Percentiles rank a stretch among this genome's conserved stretches.
Evolutionary conservation across 1,140 invertebrate species (phyloP).

Genomic region (Zaprionus taronus): DNA sequence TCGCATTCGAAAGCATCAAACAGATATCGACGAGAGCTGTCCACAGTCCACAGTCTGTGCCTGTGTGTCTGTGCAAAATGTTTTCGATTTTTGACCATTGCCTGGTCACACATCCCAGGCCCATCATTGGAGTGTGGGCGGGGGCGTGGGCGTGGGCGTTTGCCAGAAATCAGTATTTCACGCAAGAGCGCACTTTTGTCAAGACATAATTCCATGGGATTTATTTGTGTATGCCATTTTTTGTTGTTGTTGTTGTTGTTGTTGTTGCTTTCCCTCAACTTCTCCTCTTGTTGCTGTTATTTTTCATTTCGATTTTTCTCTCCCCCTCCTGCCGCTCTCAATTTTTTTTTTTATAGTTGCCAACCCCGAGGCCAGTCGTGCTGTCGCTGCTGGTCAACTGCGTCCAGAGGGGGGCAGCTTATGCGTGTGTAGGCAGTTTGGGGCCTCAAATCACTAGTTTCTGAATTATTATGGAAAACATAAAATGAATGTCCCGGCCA

Average conservation of each 20-base stretch:
- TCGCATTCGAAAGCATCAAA: conserved; percentile 62
- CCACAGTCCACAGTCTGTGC: conserved; percentile 8
- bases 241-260: background rate
- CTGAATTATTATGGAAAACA: conserved; percentile 81
- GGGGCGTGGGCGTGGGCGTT: conserved; percentile 20
- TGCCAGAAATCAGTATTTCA: conserved; percentile 80
- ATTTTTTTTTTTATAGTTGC: conserved; percentile 74
- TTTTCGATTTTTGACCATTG: conserved; percentile 79
- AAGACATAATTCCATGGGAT: conserved; percentile 80
- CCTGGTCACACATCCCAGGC: conserved; percentile 50
- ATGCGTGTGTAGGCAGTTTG: conserved; percentile 76
- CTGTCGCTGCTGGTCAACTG: conserved; percentile 34
- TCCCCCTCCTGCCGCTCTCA: conserved; percentile 32
- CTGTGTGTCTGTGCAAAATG: conserved; percentile 41
- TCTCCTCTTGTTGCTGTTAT: conserved; percentile 6
- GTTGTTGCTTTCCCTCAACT: background rate
- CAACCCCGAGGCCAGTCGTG: conserved; percentile 25
- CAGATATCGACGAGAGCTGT: conserved; percentile 43
- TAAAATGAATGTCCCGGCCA: conserved; percentile 77
- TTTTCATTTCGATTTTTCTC: conserved; percentile 47
- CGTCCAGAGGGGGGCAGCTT: conserved; percentile 39
- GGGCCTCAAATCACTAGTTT: conserved; percentile 75
- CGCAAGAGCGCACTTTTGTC: conserved; percentile 81
- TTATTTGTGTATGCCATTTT: conserved; percentile 79
- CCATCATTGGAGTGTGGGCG: background rate